These are phyloP conservation scores for Otolemur garnettii DNA, from an alignment of 2,113 vertebrate genomes.

Conservation along the genomic window DNA sequence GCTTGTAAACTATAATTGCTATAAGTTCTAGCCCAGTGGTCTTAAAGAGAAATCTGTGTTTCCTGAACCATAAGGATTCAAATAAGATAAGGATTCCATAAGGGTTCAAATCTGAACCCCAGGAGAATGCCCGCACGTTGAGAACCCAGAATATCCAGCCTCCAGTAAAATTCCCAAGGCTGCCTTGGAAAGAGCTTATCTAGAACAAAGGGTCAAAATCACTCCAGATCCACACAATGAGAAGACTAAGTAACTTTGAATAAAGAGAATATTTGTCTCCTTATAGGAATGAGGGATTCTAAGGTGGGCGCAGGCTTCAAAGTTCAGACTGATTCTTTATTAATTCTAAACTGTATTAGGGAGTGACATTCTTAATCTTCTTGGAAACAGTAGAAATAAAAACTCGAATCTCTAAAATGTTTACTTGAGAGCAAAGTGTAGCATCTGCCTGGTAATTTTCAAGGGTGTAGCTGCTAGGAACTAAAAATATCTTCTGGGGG, in stretches of 20 bases:
- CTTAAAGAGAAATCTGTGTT: background rate
- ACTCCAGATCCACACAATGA: background rate
- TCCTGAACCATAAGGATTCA: too few species aligned
- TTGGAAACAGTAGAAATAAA: slow-evolving; percentile 51
- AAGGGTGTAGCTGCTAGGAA: slow-evolving; percentile 65
- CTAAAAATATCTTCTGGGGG: slow-evolving; percentile 79
- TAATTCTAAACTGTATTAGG: background rate
- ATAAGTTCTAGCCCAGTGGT: background rate
- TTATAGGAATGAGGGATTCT: background rate
- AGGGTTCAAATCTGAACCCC: too few species aligned
- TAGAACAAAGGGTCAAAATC: background rate
- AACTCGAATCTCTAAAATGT: background rate
- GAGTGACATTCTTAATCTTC: background rate
- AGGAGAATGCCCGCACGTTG: background rate
- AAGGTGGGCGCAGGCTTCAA: background rate
- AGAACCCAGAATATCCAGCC: background rate
- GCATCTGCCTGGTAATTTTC: slow-evolving; percentile 70
- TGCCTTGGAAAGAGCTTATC: background rate
- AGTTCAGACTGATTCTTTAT: background rate
- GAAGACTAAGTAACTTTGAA: background rate
- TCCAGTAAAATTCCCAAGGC: background rate
- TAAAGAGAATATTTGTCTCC: background rate
- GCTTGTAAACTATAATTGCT: slow-evolving; percentile 6
- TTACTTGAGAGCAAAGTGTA: slow-evolving; percentile 68
- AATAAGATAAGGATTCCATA: too few species aligned